Evolutionary conservation across 2,797 vertebrate genomes (phyloP).

Genomic region (Anabas testudineus): DNA sequence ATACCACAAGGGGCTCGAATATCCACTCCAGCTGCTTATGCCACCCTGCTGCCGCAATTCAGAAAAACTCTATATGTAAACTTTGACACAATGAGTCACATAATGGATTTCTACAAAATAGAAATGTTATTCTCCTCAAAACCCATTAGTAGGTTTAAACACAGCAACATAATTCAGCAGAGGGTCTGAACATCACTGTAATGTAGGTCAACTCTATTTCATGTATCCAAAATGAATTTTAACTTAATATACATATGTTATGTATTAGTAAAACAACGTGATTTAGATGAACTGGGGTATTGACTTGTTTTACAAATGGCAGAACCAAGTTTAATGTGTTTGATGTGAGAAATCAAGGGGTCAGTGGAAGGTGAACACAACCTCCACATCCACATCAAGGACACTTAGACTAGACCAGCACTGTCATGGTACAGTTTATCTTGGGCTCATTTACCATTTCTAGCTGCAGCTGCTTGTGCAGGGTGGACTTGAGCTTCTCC

Average conservation of each 20-base stretch:
- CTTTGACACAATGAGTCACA: neutral
- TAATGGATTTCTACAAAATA: too few relatives aligned
- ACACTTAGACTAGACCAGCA: conserved; percentile 46
- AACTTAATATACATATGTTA: conserved; percentile 1
- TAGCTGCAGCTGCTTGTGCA: conserved; percentile 95
- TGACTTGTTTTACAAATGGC: conserved; percentile 6
- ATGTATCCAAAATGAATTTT: conserved; percentile 12
- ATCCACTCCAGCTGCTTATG: neutral
- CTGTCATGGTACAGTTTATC: conserved; percentile 26
- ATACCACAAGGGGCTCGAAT: neutral
- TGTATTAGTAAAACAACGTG: conserved; percentile 5
- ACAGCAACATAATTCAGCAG: conserved; percentile 1
- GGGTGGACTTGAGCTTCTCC: conserved; percentile 93
- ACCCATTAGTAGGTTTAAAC: conserved; percentile 1
- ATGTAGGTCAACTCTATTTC: conserved; percentile 23
- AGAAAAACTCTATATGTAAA: conserved; percentile 1
- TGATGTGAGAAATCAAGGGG: conserved; percentile 16
- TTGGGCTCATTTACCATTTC: conserved; percentile 88
- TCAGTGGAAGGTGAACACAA: conserved; percentile 45
- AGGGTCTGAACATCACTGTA: neutral
- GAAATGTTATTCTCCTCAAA: conserved; percentile 4
- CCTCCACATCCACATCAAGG: conserved; percentile 49
- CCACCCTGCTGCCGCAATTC: conserved; percentile 1
- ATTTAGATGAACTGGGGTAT: conserved; percentile 22
- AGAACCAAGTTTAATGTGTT: conserved; percentile 14